phyloP scores from a whole-genome alignment of 1,140 invertebrate species.

The Spodoptera litura region DNA sequence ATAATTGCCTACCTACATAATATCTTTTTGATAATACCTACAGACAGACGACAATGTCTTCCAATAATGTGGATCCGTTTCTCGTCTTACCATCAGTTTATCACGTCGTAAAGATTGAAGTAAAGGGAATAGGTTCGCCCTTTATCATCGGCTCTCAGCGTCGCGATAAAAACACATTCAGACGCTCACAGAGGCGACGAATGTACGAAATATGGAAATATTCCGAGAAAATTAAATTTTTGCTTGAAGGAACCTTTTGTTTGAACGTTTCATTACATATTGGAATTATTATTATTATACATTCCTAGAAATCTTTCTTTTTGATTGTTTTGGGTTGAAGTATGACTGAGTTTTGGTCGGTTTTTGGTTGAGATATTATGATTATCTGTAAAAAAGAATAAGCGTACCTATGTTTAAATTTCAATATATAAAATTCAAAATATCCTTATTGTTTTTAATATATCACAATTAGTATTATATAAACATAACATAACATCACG shows the following conservation, averaged over 20 bases:
- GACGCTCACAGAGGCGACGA: neutral
- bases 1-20: too few relatives aligned
- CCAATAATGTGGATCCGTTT: neutral
- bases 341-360: too few relatives aligned
- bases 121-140: neutral
- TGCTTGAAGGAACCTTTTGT: neutral
- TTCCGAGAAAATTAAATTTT: constrained; percentile 12
- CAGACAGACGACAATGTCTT: too few relatives aligned
- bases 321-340: too few relatives aligned
- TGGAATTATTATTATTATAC: neutral
- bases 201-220: constrained; percentile 3
- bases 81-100: neutral
- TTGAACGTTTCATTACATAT: neutral
- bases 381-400: too few relatives aligned
- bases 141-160: constrained; percentile 7
- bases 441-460: too few relatives aligned
- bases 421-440: too few relatives aligned
- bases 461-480: too few relatives aligned
- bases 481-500: too few relatives aligned
- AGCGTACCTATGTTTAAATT: too few relatives aligned
- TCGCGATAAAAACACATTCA: constrained; percentile 7
- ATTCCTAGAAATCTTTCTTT: neutral
- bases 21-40: too few relatives aligned
- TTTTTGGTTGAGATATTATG: too few relatives aligned
- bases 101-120: constrained; percentile 22